phyloP scores from a whole-genome alignment of 2,888 invertebrate genomes.

The Nesidiocoris tenuis region DNA sequence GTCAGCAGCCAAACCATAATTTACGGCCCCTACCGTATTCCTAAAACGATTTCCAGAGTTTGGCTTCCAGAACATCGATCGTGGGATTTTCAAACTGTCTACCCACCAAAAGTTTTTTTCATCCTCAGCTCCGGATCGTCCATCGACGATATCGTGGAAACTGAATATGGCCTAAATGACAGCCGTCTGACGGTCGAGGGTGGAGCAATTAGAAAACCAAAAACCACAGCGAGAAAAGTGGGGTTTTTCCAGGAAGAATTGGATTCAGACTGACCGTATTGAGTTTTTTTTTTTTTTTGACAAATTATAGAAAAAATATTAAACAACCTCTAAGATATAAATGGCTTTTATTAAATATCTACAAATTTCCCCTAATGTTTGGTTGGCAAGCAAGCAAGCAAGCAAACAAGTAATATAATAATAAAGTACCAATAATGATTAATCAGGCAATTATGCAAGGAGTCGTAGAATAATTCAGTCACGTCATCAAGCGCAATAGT shows the following conservation, averaged over 20 bases:
- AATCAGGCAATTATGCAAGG: too few species aligned
- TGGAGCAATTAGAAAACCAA: neutral
- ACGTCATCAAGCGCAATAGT: too few species aligned
- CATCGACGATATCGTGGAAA: neutral
- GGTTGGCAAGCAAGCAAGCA: too few species aligned
- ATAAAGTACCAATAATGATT: too few species aligned
- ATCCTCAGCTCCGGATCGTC: neutral
- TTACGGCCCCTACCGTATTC: conserved; percentile 40
- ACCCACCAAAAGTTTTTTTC: conserved; percentile 19
- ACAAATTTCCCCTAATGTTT: too few species aligned
- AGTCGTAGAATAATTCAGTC: too few species aligned
- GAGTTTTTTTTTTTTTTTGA: too few species aligned
- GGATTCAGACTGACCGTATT: too few species aligned
- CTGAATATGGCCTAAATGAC: neutral
- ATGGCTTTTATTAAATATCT: too few species aligned
- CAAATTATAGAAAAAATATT: too few species aligned
- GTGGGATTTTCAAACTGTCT: conserved; percentile 35
- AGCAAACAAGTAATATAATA: too few species aligned
- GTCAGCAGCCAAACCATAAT: conserved; percentile 1
- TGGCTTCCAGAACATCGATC: conserved; percentile 31
- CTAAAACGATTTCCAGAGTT: conserved; percentile 21
- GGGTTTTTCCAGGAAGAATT: neutral
- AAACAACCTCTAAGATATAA: too few species aligned
- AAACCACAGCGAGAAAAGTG: neutral
- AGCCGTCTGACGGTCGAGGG: neutral